Percentiles rank a stretch among this genome's conserved stretches.
Evolutionary conservation across 2,888 invertebrate genomes (phyloP).

Genomic region (Eupithecia pulchellata): DNA sequence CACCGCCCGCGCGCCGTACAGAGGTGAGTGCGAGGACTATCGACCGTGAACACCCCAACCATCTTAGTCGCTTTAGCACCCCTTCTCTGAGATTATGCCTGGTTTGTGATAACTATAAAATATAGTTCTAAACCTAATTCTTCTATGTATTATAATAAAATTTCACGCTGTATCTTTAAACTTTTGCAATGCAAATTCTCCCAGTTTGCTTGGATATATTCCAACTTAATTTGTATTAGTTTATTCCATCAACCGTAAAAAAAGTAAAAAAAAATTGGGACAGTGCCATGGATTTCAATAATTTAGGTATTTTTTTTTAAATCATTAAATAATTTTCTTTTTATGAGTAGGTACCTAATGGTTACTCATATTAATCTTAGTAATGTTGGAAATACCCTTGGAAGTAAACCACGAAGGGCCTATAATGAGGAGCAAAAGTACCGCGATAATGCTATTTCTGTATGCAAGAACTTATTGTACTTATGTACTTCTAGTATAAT

Average conservation of each 20-base stretch:
- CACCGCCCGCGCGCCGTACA: constrained; percentile 74
- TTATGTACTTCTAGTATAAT: neutral
- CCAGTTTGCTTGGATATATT: too few species aligned
- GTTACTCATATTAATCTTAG: neutral
- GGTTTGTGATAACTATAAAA: too few species aligned
- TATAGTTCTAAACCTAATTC: too few species aligned
- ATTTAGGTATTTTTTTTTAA: too few species aligned
- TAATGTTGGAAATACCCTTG: neutral
- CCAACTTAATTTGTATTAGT: too few species aligned
- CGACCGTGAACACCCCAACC: constrained; percentile 58
- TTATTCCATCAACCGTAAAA: too few species aligned
- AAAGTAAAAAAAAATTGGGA: too few species aligned
- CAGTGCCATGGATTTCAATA: too few species aligned
- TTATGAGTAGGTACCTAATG: neutral
- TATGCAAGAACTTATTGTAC: neutral
- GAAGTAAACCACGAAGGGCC: neutral
- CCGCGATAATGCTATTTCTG: neutral
- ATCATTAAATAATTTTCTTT: neutral
- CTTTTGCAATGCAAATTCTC: too few species aligned
- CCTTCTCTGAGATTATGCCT: neutral
- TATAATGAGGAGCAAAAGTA: neutral
- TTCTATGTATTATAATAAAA: too few species aligned
- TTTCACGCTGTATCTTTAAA: too few species aligned
- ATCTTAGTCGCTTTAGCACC: constrained; percentile 3
- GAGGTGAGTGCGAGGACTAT: constrained; percentile 73